Evolutionary conservation across 2,113 vertebrate genomes (phyloP).

Genomic region (Gopherus evgoodei): DNA sequence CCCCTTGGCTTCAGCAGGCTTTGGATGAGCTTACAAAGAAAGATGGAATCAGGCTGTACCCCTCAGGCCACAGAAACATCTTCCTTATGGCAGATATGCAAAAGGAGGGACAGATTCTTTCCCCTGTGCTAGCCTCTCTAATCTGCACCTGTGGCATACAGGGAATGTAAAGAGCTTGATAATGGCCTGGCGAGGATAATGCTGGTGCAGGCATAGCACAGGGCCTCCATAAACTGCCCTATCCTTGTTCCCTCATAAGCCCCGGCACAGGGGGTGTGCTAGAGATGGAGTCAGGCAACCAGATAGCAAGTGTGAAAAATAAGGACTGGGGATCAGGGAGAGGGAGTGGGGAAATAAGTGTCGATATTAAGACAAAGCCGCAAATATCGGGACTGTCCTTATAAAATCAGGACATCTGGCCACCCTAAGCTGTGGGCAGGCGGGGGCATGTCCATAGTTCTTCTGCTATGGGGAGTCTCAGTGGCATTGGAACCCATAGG

Average conservation of each 20-base stretch:
- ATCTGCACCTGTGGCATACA: not conserved
- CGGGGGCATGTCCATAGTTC: slow-evolving; percentile 26
- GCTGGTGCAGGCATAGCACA: not conserved
- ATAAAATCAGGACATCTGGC: not conserved
- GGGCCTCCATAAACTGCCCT: not conserved
- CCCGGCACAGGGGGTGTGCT: slow-evolving; percentile 40
- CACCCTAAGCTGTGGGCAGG: not conserved
- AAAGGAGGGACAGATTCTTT: not conserved
- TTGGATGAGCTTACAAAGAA: not conserved
- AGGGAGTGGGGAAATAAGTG: not conserved
- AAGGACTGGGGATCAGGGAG: too few species aligned
- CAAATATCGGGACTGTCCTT: not conserved
- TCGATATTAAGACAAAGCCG: not conserved
- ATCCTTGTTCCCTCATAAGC: slow-evolving; percentile 5
- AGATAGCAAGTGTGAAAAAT: not conserved
- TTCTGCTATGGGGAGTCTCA: slow-evolving; percentile 54
- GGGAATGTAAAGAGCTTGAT: not conserved
- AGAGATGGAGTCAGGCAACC: not conserved
- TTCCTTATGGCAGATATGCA: rapidly evolving
- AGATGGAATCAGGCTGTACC: not conserved
- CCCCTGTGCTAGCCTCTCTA: not conserved
- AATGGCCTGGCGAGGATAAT: not conserved
- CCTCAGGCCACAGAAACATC: too few species aligned
- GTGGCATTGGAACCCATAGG: not conserved
- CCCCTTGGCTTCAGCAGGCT: not conserved